These are phyloP conservation scores for Drosophila sp. DNA, from an alignment of 1,140 invertebrate genomes.

Conservation along the genomic window DNA sequence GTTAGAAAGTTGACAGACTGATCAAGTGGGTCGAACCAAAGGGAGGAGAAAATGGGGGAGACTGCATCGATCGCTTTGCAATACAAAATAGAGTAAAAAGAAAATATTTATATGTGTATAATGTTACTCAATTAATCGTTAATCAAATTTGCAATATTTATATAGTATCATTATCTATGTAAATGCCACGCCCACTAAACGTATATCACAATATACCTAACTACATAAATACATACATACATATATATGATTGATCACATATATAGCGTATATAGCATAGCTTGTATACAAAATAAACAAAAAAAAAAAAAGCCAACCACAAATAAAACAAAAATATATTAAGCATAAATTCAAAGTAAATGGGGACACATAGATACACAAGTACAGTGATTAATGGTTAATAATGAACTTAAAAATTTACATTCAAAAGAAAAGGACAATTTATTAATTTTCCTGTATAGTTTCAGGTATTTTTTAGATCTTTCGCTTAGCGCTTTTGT, in stretches of 20 bases:
- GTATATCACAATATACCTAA: constrained; percentile 47
- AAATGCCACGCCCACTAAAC: constrained; percentile 48
- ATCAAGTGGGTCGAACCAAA: constrained; percentile 8
- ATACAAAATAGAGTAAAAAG: constrained; percentile 18
- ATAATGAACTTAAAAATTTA: neutral
- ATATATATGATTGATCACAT: constrained; percentile 33
- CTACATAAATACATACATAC: constrained; percentile 14
- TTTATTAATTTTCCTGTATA: too few species aligned
- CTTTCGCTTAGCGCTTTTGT: too few species aligned
- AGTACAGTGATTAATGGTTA: constrained; percentile 2
- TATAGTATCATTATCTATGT: constrained; percentile 53
- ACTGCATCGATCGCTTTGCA: constrained; percentile 7
- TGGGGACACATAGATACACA: constrained; percentile 1
- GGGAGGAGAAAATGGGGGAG: neutral
- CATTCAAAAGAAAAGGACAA: neutral
- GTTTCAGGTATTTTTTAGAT: too few species aligned
- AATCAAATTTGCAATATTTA: constrained; percentile 71
- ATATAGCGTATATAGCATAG: constrained; percentile 67
- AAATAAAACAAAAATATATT: constrained; percentile 33
- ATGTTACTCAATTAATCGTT: constrained; percentile 61
- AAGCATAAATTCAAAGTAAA: constrained; percentile 49
- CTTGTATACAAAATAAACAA: constrained; percentile 52
- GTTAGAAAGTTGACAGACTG: neutral
- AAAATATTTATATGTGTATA: constrained; percentile 45
- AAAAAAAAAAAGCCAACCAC: constrained; percentile 23